Evolutionary conservation across 2,113 vertebrate species (phyloP).

Genomic region (Dipodomys spectabilis): DNA sequence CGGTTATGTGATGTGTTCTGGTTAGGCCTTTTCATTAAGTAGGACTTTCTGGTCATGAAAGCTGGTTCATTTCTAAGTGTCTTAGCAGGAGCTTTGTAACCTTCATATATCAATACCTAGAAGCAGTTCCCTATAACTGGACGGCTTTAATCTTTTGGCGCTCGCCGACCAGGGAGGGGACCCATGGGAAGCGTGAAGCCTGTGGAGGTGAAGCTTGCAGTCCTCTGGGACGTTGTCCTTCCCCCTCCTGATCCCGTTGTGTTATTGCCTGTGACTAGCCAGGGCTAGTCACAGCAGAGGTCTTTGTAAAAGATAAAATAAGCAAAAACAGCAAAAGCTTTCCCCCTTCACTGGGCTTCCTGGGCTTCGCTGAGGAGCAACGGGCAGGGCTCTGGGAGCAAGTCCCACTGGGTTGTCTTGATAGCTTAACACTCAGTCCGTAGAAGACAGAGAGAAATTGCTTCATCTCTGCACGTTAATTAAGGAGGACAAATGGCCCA

Average conservation of each 20-base stretch:
- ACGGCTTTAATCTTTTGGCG: neutral
- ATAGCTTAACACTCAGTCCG: conserved; percentile 6
- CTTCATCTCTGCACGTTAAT: conserved; percentile 75
- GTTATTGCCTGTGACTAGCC: conserved; percentile 25
- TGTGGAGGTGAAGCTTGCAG: no score
- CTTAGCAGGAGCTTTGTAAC: neutral
- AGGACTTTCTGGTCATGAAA: neutral
- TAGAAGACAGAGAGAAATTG: conserved; percentile 57
- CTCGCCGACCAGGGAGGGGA: neutral
- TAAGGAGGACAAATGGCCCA: conserved; percentile 78
- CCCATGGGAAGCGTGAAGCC: neutral
- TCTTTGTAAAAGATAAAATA: conserved; percentile 39
- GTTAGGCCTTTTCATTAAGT: neutral
- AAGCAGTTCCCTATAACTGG: neutral
- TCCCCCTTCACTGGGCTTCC: neutral
- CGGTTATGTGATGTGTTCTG: neutral
- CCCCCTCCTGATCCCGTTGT: neutral
- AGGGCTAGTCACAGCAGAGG: conserved; percentile 19
- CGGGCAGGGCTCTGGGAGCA: conserved; percentile 32
- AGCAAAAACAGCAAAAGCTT: conserved; percentile 20
- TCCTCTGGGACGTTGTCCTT: neutral
- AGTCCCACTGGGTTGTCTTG: neutral
- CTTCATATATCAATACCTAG: neutral
- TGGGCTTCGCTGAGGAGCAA: conserved; percentile 1
- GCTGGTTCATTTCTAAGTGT: neutral